A percentile compares a stretch with the other conserved stretches of the same genome.
These are phyloP conservation scores for Ornithoptera priamus DNA, from an alignment of 2,888 invertebrate genomes.

Conservation along the genomic window DNA sequence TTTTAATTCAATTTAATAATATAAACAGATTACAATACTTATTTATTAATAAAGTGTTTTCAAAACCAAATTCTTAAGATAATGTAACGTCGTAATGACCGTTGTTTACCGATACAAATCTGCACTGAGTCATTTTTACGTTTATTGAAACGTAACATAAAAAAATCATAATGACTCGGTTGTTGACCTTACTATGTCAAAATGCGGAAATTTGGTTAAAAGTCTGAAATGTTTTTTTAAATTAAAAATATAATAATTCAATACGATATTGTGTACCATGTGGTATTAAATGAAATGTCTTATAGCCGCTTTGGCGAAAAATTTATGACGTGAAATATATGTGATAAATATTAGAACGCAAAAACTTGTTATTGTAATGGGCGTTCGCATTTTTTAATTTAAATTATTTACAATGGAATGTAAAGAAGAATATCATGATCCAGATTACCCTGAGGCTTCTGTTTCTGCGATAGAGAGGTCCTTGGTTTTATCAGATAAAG, in stretches of 20 bases:
- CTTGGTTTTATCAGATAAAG: constrained; percentile 53
- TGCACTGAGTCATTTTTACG: constrained; percentile 24
- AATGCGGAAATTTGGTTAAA: constrained; percentile 60
- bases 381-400: constrained; percentile 51
- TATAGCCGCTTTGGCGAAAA: constrained; percentile 30
- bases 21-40: too few species aligned
- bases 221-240: constrained; percentile 50
- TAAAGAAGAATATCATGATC: constrained; percentile 80
- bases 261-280: constrained; percentile 26
- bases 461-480: constrained; percentile 50
- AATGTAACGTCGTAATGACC: constrained; percentile 8
- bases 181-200: constrained; percentile 72
- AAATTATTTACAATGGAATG: constrained; percentile 59
- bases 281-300: constrained; percentile 35
- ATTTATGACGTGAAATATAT: constrained; percentile 34
- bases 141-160: constrained; percentile 36
- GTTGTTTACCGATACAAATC: background rate
- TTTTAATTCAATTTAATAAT: too few species aligned
- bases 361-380: constrained; percentile 38
- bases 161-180: constrained; percentile 53
- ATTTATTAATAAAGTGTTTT: too few species aligned
- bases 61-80: too few species aligned
- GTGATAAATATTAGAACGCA: constrained; percentile 30
- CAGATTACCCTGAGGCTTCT: constrained; percentile 74
- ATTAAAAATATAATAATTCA: constrained; percentile 32